Percentiles rank a stretch among this genome's conserved stretches.
Evolutionary conservation across 2,113 vertebrate genomes (phyloP).

Genomic region (Chelonoidis abingdonii): DNA sequence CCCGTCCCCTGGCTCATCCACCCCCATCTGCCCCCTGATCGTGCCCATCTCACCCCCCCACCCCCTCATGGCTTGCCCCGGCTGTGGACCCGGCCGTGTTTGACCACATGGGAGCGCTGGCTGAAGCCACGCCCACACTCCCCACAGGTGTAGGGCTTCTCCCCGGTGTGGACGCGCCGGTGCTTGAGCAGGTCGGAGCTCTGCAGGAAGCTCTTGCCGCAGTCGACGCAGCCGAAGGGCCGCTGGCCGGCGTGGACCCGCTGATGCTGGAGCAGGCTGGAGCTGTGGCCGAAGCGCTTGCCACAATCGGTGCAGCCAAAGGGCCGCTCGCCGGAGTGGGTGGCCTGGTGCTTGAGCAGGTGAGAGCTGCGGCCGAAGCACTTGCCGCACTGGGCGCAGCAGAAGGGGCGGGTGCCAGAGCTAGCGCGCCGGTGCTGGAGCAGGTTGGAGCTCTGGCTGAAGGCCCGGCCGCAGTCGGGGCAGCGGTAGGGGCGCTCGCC

Average conservation of each 20-base stretch:
- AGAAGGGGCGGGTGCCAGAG: not conserved
- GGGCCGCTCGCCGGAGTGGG: conserved; percentile 54
- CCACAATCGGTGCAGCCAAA: conserved; percentile 70
- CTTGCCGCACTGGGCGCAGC: not conserved
- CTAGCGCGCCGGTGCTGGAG: not conserved
- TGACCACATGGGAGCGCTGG: conserved; percentile 68
- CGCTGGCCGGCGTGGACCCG: conserved; percentile 66
- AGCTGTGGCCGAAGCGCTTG: conserved; percentile 71
- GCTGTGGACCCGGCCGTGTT: conserved; percentile 57
- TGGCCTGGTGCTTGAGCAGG: conserved; percentile 15
- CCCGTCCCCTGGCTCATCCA: not conserved
- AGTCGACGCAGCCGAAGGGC: conserved; percentile 61
- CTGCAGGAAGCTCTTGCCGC: conserved; percentile 13
- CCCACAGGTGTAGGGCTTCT: conserved; percentile 24
- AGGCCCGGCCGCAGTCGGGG: not conserved
- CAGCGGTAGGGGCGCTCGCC: no score
- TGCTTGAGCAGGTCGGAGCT: conserved; percentile 71
- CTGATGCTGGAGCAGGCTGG: conserved; percentile 68
- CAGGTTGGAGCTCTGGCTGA: not conserved
- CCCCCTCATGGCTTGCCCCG: not conserved
- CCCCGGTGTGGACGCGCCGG: not conserved
- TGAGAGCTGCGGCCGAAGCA: not conserved
- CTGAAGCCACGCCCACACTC: conserved; percentile 64
- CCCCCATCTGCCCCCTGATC: no score
- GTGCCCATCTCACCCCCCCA: no score